Conservation (phyloP, 2,888 invertebrate species). For the Perizoma affinitatum region DNA sequence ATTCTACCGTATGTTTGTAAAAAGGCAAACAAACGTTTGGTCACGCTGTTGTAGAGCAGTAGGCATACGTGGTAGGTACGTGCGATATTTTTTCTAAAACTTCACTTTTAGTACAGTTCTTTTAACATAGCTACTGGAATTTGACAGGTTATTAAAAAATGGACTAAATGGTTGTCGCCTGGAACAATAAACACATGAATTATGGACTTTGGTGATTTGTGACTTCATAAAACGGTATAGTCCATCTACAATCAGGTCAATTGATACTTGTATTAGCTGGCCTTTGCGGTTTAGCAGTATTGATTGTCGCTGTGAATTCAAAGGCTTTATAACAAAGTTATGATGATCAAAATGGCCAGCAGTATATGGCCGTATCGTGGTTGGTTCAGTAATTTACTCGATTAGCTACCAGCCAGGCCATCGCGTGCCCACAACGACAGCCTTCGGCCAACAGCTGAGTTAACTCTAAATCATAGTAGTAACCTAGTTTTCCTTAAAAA, state of each 20-base stretch:
- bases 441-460: slow-evolving; percentile 18
- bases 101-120: too few species aligned
- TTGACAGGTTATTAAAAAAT: too few species aligned
- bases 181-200: too few species aligned
- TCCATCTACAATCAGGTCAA: slow-evolving; percentile 15
- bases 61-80: not conserved
- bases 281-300: slow-evolving; percentile 13
- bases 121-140: too few species aligned
- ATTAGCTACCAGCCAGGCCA: slow-evolving; percentile 53
- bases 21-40: slow-evolving; percentile 21
- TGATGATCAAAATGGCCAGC: slow-evolving; percentile 25
- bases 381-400: slow-evolving; percentile 64
- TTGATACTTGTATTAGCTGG: slow-evolving; percentile 9
- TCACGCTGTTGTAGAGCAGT: slow-evolving; percentile 31
- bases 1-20: slow-evolving; percentile 33
- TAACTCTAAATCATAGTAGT: not conserved
- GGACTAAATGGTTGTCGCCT: too few species aligned
- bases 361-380: slow-evolving; percentile 18
- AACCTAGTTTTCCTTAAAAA: not conserved
- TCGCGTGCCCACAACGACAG: slow-evolving; percentile 62
- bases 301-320: slow-evolving; percentile 19
- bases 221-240: slow-evolving; percentile 9
- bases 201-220: too few species aligned
- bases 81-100: too few species aligned
- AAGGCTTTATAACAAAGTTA: slow-evolving; percentile 27